Conservation (phyloP, 2,888 invertebrate genomes). For the Diaphora mendica region DNA sequence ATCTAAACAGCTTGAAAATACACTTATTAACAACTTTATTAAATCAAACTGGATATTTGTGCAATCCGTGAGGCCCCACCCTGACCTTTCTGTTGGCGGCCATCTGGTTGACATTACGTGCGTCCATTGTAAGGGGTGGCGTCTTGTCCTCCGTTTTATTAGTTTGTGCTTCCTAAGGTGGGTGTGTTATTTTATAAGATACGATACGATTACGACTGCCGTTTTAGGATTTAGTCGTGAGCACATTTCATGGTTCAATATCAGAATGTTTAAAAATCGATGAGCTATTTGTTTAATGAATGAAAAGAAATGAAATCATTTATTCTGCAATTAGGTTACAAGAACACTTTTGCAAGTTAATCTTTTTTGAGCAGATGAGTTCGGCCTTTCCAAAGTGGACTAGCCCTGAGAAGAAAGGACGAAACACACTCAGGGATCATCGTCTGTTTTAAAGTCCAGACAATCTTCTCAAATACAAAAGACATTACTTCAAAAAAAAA, state of each 20-base stretch:
- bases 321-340: no score
- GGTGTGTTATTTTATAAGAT: constrained; percentile 30
- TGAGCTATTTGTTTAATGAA: background rate
- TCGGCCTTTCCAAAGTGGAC: no score
- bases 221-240: background rate
- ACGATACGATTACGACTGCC: constrained; percentile 35
- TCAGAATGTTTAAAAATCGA: no score
- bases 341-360: no score
- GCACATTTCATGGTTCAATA: background rate
- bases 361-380: no score
- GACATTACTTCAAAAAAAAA: no score
- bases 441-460: no score
- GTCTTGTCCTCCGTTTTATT: constrained; percentile 67
- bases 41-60: constrained; percentile 21
- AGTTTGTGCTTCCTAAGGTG: constrained; percentile 61
- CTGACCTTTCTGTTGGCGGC: constrained; percentile 60
- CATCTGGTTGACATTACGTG: constrained; percentile 65
- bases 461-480: no score
- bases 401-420: no score
- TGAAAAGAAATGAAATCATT: no score
- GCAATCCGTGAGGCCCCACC: constrained; percentile 50
- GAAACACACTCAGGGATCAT: no score
- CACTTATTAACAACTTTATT: constrained; percentile 32
- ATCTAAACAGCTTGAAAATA: background rate
- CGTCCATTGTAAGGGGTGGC: constrained; percentile 63